Base-by-base conservation (phyloP, 1,140 invertebrate genomes). In the Aphelinus certus region DNA sequence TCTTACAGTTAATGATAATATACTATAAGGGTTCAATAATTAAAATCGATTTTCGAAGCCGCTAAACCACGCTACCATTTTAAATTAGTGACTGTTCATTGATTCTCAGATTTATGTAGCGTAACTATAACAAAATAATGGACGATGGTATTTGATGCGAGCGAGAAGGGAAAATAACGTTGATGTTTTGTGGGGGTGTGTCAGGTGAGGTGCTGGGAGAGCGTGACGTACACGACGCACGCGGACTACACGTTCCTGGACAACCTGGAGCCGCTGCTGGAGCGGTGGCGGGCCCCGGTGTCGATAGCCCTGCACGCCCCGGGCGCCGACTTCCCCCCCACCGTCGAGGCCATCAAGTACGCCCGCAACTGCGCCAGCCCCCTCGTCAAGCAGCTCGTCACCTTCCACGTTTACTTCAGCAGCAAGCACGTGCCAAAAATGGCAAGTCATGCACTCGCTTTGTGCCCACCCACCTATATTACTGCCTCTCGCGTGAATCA, bases 161-260 rank as follows among this genome's bases (percentile, higher is more conserved):
- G 26, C 26, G 51, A 53, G 9, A 9, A 4, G 51, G 9, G 51
- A 53, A 53, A 53, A 53, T 53, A 53, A 53, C 51, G 51, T 53
- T 9, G 51, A 53, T 53, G 51, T 53, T 9, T 6, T 9, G n/a
- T n/a, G 26, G 0, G 0, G 26, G 26, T 26, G 9, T 61, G 58
- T 42, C 51, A 76, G 70, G 77, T 80, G 45, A 78, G 88, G 81
- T 96, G 95, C 83, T 93, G 95, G 85, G 95, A 96, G 85, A 93
- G 91, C 73, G 91, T 98, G 55, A 98, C 96, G 0, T 96, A 97
- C 81, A 97, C 96, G 1, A 97, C 96, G 6, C 96, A 97, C 84
- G 95, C 94, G 2, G 95, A 96, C 81, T 96, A 93, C 83, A 96
- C 95, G 67, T 97, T 96, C 87, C 90, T 97, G 79, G 95, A 97